These are phyloP conservation scores for Thereva unica DNA, from an alignment of 2,888 invertebrate genomes.

Conservation along the genomic window DNA sequence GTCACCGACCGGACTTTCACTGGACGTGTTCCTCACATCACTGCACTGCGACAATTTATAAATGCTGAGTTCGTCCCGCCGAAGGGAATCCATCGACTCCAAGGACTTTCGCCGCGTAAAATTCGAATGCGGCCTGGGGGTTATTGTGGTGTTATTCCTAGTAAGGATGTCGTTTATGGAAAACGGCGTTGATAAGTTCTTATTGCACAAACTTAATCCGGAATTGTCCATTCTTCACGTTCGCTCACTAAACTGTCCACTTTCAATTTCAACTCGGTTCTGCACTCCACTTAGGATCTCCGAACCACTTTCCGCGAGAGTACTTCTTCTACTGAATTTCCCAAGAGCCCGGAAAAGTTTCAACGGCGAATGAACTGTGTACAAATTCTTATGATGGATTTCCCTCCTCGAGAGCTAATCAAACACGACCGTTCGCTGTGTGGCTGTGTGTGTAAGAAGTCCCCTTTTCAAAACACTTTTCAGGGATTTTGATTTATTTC, in stretches of 20 bases:
- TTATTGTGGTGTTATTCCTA: constrained; percentile 50
- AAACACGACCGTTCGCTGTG: constrained; percentile 27
- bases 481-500: constrained; percentile 20
- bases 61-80: constrained; percentile 41
- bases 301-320: constrained; percentile 38
- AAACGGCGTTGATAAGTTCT: constrained; percentile 65
- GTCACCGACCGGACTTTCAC: constrained; percentile 45
- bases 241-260: constrained; percentile 3
- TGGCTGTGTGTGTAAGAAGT: constrained; percentile 17
- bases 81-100: constrained; percentile 42
- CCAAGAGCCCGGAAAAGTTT: constrained; percentile 19
- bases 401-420: constrained; percentile 41
- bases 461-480: constrained; percentile 4
- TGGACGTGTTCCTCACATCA: constrained; percentile 43
- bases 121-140: constrained; percentile 38
- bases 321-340: constrained; percentile 36
- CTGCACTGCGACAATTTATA: constrained; percentile 39
- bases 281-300: constrained; percentile 10
- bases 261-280: constrained; percentile 5
- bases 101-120: constrained; percentile 45
- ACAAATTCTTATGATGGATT: constrained; percentile 38
- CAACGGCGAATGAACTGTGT: constrained; percentile 8
- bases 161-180: constrained; percentile 75
- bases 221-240: constrained; percentile 38
- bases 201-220: constrained; percentile 45